Evolutionary conservation across 2,888 invertebrate genomes (phyloP).

Genomic region (Dynastes tityus): DNA sequence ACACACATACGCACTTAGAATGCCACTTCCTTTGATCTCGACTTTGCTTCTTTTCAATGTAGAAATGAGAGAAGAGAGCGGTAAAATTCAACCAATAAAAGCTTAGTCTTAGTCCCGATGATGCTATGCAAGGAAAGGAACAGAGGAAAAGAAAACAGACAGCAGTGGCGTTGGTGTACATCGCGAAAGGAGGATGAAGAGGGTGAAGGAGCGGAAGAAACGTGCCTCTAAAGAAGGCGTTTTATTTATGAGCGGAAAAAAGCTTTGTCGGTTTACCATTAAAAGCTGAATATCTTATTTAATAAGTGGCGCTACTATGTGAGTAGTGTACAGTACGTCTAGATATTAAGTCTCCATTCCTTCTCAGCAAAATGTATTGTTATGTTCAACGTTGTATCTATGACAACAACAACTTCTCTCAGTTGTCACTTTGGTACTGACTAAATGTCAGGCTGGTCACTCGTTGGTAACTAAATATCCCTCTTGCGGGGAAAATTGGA

Average conservation of each 20-base stretch:
- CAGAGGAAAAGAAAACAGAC: no score
- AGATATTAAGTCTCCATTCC: background rate
- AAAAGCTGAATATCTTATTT: conserved; percentile 36
- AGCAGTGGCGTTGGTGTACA: no score
- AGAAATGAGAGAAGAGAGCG: conserved; percentile 22
- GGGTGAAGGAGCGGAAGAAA: no score
- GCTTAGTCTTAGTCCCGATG: background rate
- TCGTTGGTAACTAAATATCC: no score
- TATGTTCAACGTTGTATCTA: no score
- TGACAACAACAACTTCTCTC: no score
- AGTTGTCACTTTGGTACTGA: no score
- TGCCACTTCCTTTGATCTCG: conserved; percentile 42
- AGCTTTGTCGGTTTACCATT: conserved; percentile 18
- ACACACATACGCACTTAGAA: conserved; percentile 9
- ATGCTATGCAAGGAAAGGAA: conserved; percentile 3
- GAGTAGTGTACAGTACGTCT: background rate
- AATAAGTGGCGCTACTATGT: conserved; percentile 28
- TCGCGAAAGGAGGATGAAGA: no score
- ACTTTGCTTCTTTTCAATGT: conserved; percentile 35
- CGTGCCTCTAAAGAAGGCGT: background rate
- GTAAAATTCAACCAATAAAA: conserved; percentile 32
- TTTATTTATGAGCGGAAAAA: background rate
- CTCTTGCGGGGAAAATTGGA: no score
- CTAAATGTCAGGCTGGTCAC: no score
- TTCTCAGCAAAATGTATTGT: no score